Evolutionary conservation across 1,140 invertebrate genomes (phyloP), one percentile per base, ranked within the genome.

Genomic region (Eueides isabella): DNA sequence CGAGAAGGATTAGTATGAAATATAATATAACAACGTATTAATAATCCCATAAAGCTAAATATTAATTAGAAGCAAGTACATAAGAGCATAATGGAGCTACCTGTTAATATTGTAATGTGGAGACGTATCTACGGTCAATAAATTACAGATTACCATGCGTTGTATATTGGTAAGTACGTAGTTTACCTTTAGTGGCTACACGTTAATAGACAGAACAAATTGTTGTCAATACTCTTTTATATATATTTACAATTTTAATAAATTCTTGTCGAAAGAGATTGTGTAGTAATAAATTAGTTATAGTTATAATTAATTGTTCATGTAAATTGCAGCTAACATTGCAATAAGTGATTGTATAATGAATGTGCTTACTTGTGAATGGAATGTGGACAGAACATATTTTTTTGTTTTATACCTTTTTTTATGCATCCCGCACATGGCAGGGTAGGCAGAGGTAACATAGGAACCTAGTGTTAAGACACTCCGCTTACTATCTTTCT

Each of bases 221-320:
- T 35, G 1, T 38, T 14, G 35, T 38, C 31, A 33, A 33, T 33
- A 11, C 2, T 33, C 7, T 33, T 38, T 38, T 31, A n/a, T n/a
- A 9, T 19, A n/a, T 44, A 44, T 44, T 44, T 19, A 19, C n/a
- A 7, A 44, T 44, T 44, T 19, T 7, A 44, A 44, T 44, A 44
- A 44, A 19, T 44, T 44, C n/a, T n/a, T 19, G n/a, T 44, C n/a
- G 41, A 44, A 44, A 19, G 41, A 44, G 41, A 44, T 44, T 44
- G 41, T 44, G 55, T 69, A 28, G 67, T 48, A 61, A 61, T 69
- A 69, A 69, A 61, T 61, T 69, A 44, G 6, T 69, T 48, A 61
- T 38, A 69, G 38, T 61, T 61, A 69, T 61, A 55, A 69, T 69
- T 69, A 61, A 69, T 69, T 69, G 31, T 12, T 61, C 55, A 30